Percentiles rank a stretch among this genome's conserved stretches.
phyloP scores from a whole-genome alignment of 1,140 invertebrate species.

The Formica exsecta region DNA sequence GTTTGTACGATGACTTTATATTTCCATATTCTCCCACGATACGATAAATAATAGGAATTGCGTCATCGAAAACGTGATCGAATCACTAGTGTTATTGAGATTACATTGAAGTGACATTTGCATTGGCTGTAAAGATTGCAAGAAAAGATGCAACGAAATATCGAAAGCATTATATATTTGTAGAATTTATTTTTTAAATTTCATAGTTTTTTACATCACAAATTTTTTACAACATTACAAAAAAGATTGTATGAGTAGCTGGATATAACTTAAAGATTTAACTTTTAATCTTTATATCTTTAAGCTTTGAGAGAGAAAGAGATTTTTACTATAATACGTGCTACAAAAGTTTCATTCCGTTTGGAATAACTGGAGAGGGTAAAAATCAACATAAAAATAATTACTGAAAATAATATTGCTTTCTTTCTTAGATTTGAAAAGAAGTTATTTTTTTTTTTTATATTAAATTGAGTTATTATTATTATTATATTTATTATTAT shows the following conservation, averaged over 20 bases:
- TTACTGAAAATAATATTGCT: too few relatives aligned
- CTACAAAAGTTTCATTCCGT: too few relatives aligned
- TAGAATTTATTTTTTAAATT: neutral
- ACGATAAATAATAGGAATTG: conserved; percentile 23
- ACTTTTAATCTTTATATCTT: neutral
- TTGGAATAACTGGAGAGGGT: too few relatives aligned
- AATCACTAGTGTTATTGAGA: neutral
- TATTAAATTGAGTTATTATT: neutral
- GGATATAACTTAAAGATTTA: neutral
- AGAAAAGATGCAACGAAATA: neutral
- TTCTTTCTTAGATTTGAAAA: too few relatives aligned
- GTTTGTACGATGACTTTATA: conserved; percentile 10
- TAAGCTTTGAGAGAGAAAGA: neutral
- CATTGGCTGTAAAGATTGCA: neutral
- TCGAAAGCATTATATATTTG: too few relatives aligned
- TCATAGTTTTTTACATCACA: neutral
- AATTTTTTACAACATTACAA: neutral
- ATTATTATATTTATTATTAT: too few relatives aligned
- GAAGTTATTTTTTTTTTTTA: neutral
- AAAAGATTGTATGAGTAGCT: neutral
- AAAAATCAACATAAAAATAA: too few relatives aligned
- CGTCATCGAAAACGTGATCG: neutral
- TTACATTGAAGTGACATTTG: neutral
- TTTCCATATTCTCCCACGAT: neutral
- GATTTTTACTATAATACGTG: too few relatives aligned